Percentiles rank a stretch among this genome's conserved stretches.
phyloP scores from a whole-genome alignment of 53 echinoderm and acorn worm species.

The Paracentrotus lividus region DNA sequence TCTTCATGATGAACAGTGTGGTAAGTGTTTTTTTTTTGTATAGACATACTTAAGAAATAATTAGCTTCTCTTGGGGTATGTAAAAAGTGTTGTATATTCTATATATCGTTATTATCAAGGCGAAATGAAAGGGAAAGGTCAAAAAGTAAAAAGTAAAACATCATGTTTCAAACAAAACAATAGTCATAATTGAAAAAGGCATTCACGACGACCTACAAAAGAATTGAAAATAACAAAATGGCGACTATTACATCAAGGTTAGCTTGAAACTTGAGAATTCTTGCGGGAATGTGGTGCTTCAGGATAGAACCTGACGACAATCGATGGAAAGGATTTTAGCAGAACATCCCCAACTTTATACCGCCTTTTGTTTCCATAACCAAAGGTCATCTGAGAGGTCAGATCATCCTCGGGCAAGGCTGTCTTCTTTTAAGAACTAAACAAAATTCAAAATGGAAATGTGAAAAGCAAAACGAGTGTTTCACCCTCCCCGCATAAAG shows the following conservation, averaged over 20 bases:
- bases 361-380: conserved; percentile 43
- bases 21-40: too few species aligned
- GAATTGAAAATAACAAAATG: conserved; percentile 16
- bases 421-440: background rate
- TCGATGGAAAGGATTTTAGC: conserved; percentile 32
- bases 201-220: background rate
- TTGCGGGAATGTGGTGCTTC: background rate
- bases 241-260: background rate
- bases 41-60: too few species aligned
- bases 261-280: conserved; percentile 16
- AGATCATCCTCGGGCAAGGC: conserved; percentile 11
- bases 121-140: too few species aligned
- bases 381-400: conserved; percentile 2
- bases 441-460: conserved; percentile 58
- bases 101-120: too few species aligned
- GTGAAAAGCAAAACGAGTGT: conserved; percentile 15
- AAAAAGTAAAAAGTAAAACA: too few species aligned
- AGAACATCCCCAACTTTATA: background rate
- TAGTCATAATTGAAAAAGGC: background rate
- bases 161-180: background rate
- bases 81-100: too few species aligned
- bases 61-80: too few species aligned
- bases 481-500: background rate
- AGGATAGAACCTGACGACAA: background rate
- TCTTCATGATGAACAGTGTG: too few species aligned